Percentiles rank a stretch among this genome's conserved stretches.
Evolutionary conservation across 2,888 invertebrate genomes (phyloP).

Genomic region (Zelleria hepariella): DNA sequence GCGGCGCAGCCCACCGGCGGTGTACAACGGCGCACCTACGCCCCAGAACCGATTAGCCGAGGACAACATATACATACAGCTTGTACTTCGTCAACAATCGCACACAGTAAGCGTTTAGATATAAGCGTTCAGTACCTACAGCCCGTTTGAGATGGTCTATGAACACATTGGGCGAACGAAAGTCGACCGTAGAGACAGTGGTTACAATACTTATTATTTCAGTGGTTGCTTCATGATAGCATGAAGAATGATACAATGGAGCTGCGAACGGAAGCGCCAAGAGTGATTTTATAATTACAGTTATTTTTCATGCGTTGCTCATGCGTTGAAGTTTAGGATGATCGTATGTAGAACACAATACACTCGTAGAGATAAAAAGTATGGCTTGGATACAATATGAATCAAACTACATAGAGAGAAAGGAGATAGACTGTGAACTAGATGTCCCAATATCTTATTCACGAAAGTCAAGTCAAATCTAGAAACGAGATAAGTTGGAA

Average conservation of each 20-base stretch:
- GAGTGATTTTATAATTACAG: background rate
- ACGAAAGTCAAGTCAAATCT: constrained; percentile 17
- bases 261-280: background rate
- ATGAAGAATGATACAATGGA: background rate
- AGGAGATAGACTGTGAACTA: constrained; percentile 12
- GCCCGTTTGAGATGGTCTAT: background rate
- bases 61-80: constrained; percentile 32
- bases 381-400: background rate
- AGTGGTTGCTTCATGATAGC: background rate
- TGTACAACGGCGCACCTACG: constrained; percentile 80
- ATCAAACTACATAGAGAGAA: background rate
- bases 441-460: constrained; percentile 47
- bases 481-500: background rate
- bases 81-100: constrained; percentile 53
- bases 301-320: constrained; percentile 2
- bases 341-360: constrained; percentile 4
- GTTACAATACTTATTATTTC: background rate
- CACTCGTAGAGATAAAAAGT: constrained; percentile 2
- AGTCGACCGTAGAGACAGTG: background rate
- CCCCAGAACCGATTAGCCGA: constrained; percentile 41
- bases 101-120: constrained; percentile 26
- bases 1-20: constrained; percentile 74
- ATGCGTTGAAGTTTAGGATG: background rate
- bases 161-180: background rate
- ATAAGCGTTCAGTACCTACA: constrained; percentile 9